Base-by-base conservation (phyloP, 2,797 vertebrate species). In the Apodemus agrarius region DNA sequence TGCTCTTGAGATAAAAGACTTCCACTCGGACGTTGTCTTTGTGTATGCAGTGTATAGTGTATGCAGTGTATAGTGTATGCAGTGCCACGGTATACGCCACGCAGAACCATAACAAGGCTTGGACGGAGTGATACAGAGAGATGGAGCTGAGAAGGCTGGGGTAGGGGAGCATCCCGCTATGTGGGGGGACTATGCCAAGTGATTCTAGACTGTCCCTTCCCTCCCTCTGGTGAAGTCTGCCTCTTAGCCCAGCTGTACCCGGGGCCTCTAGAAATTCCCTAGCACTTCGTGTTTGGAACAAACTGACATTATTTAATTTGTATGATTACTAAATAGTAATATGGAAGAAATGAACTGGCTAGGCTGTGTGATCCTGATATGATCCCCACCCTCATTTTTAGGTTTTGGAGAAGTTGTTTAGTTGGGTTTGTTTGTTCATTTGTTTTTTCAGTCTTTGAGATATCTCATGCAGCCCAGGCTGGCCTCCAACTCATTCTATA, bases 281-380 rank as follows among this genome's bases (percentile, higher is more conserved):
- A n/a, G 40, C 3, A 31, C 31, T 95, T 89, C 6, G 29, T 43
- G 26, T 65, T 75, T 79, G 6, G 82, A 91, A 86, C 57, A 90
- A 63, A 80, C 40, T n/a, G 59, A 86, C 69, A 82, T 82, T 80
- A 94, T 37, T 93, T 63, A 87, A 94, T 80, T 86, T 90, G 82
- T 46, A 43, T 3, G 26, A 69, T 34, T 83, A 92, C 91, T 61
- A 88, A 89, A 80, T 37, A 83, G 74, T 26, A 95, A 79, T 57
- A 95, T n/a, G 29, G 37, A 26, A 75, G 52, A 90, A 72, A 85
- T 81, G 19, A 81, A 19, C 46, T 81, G 61, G 37, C 86, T 61
- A 46, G n/a, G 1, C 76, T 61, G 29, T 80, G 0, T 8, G 83
- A 90, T 87, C 91, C 75, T 76, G 19, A 67, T 29, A 54, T 87